These are phyloP conservation scores for Drosophila obscura DNA, from an alignment of 1,140 invertebrate genomes.

Conservation along the genomic window DNA sequence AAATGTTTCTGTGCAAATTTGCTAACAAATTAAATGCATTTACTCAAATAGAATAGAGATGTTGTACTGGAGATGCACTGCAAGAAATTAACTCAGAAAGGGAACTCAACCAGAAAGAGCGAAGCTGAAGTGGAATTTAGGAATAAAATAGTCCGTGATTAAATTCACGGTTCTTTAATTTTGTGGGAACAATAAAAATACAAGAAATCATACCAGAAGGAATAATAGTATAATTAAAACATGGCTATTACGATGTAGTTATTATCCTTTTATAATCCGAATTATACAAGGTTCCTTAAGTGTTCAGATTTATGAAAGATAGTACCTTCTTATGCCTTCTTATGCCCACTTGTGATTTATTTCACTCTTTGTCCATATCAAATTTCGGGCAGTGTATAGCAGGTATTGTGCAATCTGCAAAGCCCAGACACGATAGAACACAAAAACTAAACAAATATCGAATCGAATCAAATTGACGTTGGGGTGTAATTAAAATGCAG, in stretches of 20 bases:
- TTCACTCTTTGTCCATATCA: not conserved
- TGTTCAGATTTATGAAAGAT: not conserved
- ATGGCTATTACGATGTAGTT: too few relatives aligned
- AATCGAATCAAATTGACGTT: conserved; percentile 11
- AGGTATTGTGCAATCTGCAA: not conserved
- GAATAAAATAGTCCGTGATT: too few relatives aligned
- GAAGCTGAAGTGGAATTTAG: too few relatives aligned
- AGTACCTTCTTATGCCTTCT: not conserved
- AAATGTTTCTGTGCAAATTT: conserved; percentile 48
- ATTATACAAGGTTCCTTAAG: too few relatives aligned
- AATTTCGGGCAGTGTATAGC: not conserved
- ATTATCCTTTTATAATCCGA: too few relatives aligned
- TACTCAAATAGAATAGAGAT: conserved; percentile 49
- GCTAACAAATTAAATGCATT: conserved; percentile 61
- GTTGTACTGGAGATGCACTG: conserved; percentile 34
- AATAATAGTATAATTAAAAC: too few relatives aligned
- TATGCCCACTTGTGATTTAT: not conserved
- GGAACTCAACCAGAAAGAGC: not conserved
- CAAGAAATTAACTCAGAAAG: conserved; percentile 4
- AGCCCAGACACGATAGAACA: not conserved
- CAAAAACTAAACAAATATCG: conserved; percentile 24
- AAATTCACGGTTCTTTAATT: too few relatives aligned
- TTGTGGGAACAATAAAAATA: too few relatives aligned
- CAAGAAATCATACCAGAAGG: too few relatives aligned
- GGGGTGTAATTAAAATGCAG: conserved; percentile 72